phyloP scores from a whole-genome alignment of 2,113 vertebrate species.

The Sinocyclocheilus maitianheensis region DNA sequence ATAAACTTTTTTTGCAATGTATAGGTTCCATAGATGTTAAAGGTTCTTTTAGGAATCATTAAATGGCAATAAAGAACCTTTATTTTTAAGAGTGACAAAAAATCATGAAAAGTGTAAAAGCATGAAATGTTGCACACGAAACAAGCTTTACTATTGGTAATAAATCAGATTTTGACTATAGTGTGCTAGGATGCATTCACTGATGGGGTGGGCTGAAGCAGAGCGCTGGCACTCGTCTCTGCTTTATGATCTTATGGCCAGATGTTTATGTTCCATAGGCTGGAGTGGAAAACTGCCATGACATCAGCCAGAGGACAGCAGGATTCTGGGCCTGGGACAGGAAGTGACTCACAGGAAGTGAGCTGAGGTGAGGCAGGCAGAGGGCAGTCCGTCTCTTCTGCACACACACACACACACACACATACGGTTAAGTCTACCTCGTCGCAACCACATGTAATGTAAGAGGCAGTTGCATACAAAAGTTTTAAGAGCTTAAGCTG shows the following conservation, averaged over 20 bases:
- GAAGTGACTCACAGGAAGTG: constrained; percentile 80
- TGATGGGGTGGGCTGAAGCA: constrained; percentile 40
- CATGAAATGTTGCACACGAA: constrained; percentile 27
- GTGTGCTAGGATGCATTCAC: constrained; percentile 46
- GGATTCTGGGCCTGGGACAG: constrained; percentile 74
- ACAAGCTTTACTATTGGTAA: constrained; percentile 23
- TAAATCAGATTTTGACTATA: constrained; percentile 31
- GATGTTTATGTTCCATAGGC: constrained; percentile 59
- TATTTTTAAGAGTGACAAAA: constrained; percentile 17
- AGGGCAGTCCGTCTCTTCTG: constrained; percentile 63
- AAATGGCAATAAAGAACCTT: constrained; percentile 16
- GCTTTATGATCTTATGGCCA: constrained; percentile 57
- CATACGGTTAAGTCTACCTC: constrained; percentile 27
- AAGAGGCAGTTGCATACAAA: constrained; percentile 11
- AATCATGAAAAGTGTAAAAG: too few species aligned
- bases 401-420: constrained; percentile 28
- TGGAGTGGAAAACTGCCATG: constrained; percentile 77
- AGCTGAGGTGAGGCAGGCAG: constrained; percentile 68
- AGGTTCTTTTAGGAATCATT: background rate
- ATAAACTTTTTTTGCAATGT: background rate
- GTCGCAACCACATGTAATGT: background rate
- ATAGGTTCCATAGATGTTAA: background rate
- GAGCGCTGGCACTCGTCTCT: constrained; percentile 38
- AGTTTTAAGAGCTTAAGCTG: constrained; percentile 13
- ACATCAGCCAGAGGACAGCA: constrained; percentile 76